These are phyloP conservation scores for Eulacestoma nigropectus DNA, from an alignment of 2,113 vertebrate genomes.

Conservation along the genomic window DNA sequence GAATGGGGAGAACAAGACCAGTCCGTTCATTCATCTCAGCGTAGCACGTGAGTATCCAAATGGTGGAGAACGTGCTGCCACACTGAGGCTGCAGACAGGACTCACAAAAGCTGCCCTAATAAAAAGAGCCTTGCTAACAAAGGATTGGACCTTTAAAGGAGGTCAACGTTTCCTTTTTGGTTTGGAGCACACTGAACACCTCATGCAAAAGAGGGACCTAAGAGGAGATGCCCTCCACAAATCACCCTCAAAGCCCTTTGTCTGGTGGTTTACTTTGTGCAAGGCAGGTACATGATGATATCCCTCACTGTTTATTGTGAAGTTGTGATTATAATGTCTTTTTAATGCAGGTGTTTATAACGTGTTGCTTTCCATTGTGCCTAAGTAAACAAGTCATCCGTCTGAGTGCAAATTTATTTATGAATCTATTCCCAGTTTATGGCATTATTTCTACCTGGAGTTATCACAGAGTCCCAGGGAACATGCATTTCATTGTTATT, in stretches of 20 bases:
- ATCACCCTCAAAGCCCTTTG: neutral
- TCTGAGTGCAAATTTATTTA: constrained; percentile 44
- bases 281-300: constrained; percentile 8
- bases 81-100: neutral
- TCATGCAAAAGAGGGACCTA: neutral
- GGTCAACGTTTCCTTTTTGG: neutral
- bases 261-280: neutral
- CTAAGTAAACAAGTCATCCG: constrained; percentile 52
- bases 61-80: neutral
- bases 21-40: constrained; percentile 77
- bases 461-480: constrained; percentile 38
- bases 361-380: constrained; percentile 20
- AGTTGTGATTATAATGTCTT: constrained; percentile 33
- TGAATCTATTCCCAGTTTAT: constrained; percentile 17
- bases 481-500: constrained; percentile 35
- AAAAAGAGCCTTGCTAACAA: neutral
- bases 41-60: constrained; percentile 74
- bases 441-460: constrained; percentile 32
- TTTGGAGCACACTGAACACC: neutral
- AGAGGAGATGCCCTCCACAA: neutral
- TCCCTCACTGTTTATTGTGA: constrained; percentile 4
- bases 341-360: constrained; percentile 36
- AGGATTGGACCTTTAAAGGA: neutral
- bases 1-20: constrained; percentile 87
- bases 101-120: neutral